Evolutionary conservation across 2,113 vertebrate genomes (phyloP).

Genomic region (Oncorhynchus kisutch): DNA sequence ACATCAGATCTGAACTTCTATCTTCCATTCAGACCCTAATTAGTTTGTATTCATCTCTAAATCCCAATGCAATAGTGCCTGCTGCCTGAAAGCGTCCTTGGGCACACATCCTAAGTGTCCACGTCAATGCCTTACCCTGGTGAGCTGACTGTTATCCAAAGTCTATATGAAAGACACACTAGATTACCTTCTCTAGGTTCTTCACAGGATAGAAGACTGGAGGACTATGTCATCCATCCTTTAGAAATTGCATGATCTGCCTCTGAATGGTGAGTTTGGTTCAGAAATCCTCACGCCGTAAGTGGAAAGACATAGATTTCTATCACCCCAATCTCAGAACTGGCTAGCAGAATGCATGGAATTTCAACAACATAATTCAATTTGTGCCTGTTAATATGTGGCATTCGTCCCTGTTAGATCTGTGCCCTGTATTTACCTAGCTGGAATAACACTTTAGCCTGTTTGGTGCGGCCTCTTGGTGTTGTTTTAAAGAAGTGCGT

Average conservation of each 20-base stretch:
- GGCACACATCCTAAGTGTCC: neutral
- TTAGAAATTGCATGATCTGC: neutral
- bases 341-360: slow-evolving; percentile 28
- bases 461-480: slow-evolving; percentile 27
- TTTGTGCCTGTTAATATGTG: slow-evolving; percentile 61
- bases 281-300: slow-evolving; percentile 26
- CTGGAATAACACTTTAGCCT: slow-evolving; percentile 66
- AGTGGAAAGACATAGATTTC: slow-evolving; percentile 31
- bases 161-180: neutral
- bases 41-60: neutral
- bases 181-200: neutral
- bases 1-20: neutral
- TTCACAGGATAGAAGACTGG: neutral
- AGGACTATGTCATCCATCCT: neutral
- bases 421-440: slow-evolving; percentile 66
- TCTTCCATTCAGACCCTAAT: slow-evolving; percentile 22
- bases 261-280: slow-evolving; percentile 8
- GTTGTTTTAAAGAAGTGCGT: slow-evolving; percentile 51
- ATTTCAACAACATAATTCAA: slow-evolving; percentile 57
- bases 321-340: slow-evolving; percentile 28
- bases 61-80: neutral
- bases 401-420: slow-evolving; percentile 49
- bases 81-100: neutral
- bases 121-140: neutral
- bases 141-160: neutral